phyloP scores from a whole-genome alignment of 2,797 vertebrate genomes.

The Microcaecilia unicolor region DNA sequence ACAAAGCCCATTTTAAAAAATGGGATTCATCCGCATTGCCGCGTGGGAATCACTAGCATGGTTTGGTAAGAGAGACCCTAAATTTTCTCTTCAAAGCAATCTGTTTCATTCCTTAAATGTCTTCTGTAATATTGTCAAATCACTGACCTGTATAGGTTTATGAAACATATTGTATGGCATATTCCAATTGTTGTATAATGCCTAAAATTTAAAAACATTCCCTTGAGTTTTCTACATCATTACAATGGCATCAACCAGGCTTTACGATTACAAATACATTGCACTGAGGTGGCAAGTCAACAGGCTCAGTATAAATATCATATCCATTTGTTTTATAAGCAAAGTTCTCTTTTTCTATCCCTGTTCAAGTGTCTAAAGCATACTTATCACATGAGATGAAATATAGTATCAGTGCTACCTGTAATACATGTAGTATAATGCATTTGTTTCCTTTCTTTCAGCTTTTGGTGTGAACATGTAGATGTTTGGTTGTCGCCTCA shows the following conservation, averaged over 20 bases:
- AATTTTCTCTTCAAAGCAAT: too few relatives aligned
- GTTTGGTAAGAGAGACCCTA: too few relatives aligned
- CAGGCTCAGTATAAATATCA: slow-evolving; percentile 13
- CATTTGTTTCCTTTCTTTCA: slow-evolving; percentile 27
- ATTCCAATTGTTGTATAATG: too few relatives aligned
- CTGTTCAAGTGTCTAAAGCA: slow-evolving; percentile 26
- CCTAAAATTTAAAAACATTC: too few relatives aligned
- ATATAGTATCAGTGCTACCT: slow-evolving; percentile 64
- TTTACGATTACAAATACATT: not conserved
- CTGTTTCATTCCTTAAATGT: too few relatives aligned
- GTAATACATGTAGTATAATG: slow-evolving; percentile 65
- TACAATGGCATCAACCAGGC: slow-evolving; percentile 4
- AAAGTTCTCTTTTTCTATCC: slow-evolving; percentile 35
- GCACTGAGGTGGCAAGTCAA: slow-evolving; percentile 7
- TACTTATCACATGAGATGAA: slow-evolving; percentile 64
- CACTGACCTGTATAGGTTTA: too few relatives aligned
- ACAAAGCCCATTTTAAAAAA: too few relatives aligned
- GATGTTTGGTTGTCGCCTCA: slow-evolving; percentile 33
- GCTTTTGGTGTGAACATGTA: slow-evolving; percentile 47
- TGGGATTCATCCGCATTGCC: too few relatives aligned
- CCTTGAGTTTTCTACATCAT: too few relatives aligned
- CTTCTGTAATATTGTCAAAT: too few relatives aligned
- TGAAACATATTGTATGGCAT: too few relatives aligned
- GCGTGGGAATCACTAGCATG: too few relatives aligned
- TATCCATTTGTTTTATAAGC: slow-evolving; percentile 43